These are phyloP conservation scores for Cariama cristata DNA, from an alignment of 2,113 vertebrate genomes.

Conservation along the genomic window DNA sequence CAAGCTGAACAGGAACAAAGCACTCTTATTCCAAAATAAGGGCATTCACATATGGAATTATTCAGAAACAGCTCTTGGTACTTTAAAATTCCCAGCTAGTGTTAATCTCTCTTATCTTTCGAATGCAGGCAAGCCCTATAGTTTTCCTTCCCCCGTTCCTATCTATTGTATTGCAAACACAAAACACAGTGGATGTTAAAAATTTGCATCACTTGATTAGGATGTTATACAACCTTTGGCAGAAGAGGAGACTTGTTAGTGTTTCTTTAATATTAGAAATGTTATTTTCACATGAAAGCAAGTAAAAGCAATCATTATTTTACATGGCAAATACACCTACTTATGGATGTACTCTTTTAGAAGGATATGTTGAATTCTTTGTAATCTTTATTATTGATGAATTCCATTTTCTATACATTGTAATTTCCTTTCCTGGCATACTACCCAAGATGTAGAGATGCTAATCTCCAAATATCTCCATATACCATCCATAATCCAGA, in stretches of 20 bases:
- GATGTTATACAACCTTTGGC: neutral
- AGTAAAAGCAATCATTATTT: neutral
- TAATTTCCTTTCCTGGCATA: neutral
- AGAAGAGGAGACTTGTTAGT: neutral
- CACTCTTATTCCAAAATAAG: slow-evolving; percentile 40
- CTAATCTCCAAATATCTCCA: neutral
- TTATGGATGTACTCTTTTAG: neutral
- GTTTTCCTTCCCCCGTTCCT: neutral
- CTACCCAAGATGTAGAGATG: neutral
- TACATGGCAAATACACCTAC: neutral
- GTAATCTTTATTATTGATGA: neutral
- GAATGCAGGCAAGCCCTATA: neutral
- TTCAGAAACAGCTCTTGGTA: slow-evolving; percentile 22
- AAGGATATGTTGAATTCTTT: neutral
- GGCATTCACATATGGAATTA: slow-evolving; percentile 41
- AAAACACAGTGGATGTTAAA: neutral
- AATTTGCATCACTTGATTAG: neutral
- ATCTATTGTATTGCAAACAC: neutral
- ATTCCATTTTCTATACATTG: neutral
- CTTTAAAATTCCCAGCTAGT: slow-evolving; percentile 10
- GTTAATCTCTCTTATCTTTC: slow-evolving; percentile 39
- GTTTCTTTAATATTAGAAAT: neutral
- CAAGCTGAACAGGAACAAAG: slow-evolving; percentile 55
- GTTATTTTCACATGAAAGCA: neutral
- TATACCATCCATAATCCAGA: neutral